Percentiles rank a stretch among this genome's conserved stretches.
Evolutionary conservation across 1,140 invertebrate species (phyloP).

Genomic region (Ceratina calcarata): DNA sequence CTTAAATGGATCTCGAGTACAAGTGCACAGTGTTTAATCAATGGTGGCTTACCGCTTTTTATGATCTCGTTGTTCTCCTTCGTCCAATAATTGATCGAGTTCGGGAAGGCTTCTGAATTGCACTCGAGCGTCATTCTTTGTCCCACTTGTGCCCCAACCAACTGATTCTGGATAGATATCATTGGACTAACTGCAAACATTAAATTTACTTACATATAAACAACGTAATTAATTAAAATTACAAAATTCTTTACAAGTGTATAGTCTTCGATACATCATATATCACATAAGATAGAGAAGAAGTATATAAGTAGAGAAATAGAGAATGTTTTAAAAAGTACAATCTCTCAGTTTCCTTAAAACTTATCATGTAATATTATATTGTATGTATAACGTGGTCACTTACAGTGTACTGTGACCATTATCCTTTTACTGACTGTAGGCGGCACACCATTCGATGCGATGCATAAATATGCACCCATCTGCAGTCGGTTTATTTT

Average conservation of each 20-base stretch:
- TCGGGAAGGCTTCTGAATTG: conserved; percentile 92
- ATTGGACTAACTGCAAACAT: conserved; percentile 87
- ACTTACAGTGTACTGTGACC: conserved; percentile 93
- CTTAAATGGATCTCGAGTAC: neutral
- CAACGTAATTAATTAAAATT: neutral
- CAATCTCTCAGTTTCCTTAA: too few species aligned
- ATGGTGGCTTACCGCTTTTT: conserved; percentile 83
- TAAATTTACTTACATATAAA: neutral
- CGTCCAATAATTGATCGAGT: conserved; percentile 93
- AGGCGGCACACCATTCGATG: conserved; percentile 91
- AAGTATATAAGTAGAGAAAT: too few species aligned
- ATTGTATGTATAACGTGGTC: conserved; percentile 55
- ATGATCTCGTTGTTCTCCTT: conserved; percentile 89
- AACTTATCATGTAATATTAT: too few species aligned
- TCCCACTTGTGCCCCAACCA: conserved; percentile 88
- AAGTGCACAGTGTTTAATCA: neutral
- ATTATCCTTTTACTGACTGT: conserved; percentile 93
- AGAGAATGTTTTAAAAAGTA: too few species aligned
- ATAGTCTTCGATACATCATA: too few species aligned
- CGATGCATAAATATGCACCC: conserved; percentile 94
- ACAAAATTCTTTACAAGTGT: neutral
- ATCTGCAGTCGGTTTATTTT: conserved; percentile 93
- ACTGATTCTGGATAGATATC: conserved; percentile 92
- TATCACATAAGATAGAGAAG: neutral
- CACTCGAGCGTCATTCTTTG: conserved; percentile 89